A percentile compares a stretch with the other conserved stretches of the same genome.
phyloP scores from a whole-genome alignment of 1,140 invertebrate genomes.

The Ladona fulva region DNA sequence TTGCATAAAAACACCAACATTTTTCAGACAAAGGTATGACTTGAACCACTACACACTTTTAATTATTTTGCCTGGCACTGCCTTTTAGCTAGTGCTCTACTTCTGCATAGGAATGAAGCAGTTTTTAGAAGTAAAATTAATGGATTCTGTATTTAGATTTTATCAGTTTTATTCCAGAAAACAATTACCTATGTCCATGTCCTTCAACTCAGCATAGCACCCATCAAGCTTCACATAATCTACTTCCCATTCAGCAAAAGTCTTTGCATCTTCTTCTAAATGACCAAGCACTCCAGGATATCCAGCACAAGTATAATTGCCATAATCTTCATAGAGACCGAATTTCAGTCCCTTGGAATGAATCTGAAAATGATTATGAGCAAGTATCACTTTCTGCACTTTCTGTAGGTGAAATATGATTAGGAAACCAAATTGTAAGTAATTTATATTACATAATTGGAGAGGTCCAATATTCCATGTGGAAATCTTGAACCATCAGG shows the following conservation, averaged over 20 bases:
- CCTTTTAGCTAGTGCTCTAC: too few relatives aligned
- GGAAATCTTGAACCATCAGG: constrained; percentile 83
- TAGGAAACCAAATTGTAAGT: not conserved
- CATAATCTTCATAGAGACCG: constrained; percentile 96
- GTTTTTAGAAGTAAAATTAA: too few relatives aligned
- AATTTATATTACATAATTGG: constrained; percentile 74
- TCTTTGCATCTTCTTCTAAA: constrained; percentile 74
- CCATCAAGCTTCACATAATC: constrained; percentile 96
- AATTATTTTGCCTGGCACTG: too few relatives aligned
- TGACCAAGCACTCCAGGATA: constrained; percentile 88
- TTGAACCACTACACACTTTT: too few relatives aligned
- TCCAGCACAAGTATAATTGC: constrained; percentile 87
- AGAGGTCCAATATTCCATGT: constrained; percentile 78
- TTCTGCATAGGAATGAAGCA: too few relatives aligned
- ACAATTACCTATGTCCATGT: constrained; percentile 65
- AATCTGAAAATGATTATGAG: constrained; percentile 51
- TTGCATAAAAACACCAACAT: too few relatives aligned
- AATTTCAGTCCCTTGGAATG: constrained; percentile 90
- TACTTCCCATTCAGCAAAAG: constrained; percentile 93
- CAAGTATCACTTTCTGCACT: not conserved
- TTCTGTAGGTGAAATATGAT: not conserved
- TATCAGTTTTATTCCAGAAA: not conserved
- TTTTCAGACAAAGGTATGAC: too few relatives aligned
- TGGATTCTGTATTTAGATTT: too few relatives aligned
- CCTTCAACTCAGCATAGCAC: constrained; percentile 73